Evolutionary conservation across 2,888 invertebrate genomes (phyloP).

Genomic region (Hydraecia micacea): DNA sequence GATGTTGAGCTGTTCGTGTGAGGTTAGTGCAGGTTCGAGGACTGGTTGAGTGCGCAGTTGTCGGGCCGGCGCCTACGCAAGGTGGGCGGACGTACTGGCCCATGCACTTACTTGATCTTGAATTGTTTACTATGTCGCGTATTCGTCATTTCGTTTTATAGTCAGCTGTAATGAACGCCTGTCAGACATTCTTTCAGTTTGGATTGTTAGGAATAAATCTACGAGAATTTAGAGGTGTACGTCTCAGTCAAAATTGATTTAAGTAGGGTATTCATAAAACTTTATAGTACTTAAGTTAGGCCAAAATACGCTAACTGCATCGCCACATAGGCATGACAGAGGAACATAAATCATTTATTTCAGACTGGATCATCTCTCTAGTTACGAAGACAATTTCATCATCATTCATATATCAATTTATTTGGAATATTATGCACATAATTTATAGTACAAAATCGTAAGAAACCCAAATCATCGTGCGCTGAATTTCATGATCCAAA

Average conservation of each 20-base stretch:
- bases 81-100: conserved; percentile 72
- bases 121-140: conserved; percentile 60
- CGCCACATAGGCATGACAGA: too few species aligned
- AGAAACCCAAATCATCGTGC: too few species aligned
- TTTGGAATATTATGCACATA: too few species aligned
- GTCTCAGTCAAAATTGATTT: neutral
- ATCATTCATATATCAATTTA: too few species aligned
- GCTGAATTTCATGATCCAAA: conserved; percentile 12
- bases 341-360: too few species aligned
- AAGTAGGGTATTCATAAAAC: neutral
- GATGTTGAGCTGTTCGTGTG: conserved; percentile 68
- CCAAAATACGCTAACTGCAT: too few species aligned
- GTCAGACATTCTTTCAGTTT: conserved; percentile 23
- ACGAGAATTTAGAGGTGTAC: neutral
- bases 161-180: conserved; percentile 30
- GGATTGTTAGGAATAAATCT: conserved; percentile 20
- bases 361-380: too few species aligned
- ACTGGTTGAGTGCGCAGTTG: conserved; percentile 61
- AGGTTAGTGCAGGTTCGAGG: conserved; percentile 46
- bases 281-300: neutral
- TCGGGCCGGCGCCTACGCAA: conserved; percentile 64
- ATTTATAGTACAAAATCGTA: too few species aligned
- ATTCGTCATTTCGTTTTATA: conserved; percentile 56
- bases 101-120: conserved; percentile 69
- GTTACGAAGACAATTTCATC: too few species aligned